A percentile compares a stretch with the other conserved stretches of the same genome.
Conservation (phyloP, 2,113 vertebrate genomes). For the Chionis minor region DNA sequence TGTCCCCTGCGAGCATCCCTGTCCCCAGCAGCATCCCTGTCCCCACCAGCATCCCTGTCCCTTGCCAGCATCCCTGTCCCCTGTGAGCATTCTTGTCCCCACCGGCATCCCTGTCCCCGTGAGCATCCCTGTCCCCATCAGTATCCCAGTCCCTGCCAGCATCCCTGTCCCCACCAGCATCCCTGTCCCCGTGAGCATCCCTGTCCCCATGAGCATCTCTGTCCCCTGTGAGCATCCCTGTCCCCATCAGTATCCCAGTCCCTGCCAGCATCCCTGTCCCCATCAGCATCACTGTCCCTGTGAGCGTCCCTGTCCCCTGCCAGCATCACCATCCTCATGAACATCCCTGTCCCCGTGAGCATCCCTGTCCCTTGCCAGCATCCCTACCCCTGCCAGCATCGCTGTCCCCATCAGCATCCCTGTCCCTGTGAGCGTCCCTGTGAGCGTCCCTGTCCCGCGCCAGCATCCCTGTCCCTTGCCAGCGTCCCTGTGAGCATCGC, state of each 20-base stretch:
- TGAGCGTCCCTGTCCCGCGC: not conserved
- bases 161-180: conserved; percentile 20
- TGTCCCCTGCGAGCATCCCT: rapidly evolving
- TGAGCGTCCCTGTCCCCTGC: no score
- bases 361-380: no score
- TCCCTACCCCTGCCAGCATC: no score
- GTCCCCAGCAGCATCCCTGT: no score
- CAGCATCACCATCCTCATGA: no score
- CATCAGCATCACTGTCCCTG: not conserved
- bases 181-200: not conserved
- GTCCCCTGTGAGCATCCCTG: no score
- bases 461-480: not conserved
- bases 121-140: not conserved
- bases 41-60: no score
- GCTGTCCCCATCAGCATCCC: not conserved
- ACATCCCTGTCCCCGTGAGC: not conserved
- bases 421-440: not conserved
- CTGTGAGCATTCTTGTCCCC: conserved; percentile 31
- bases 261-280: not conserved
- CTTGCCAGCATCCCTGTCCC: no score
- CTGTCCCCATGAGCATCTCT: not conserved
- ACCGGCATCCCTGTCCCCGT: not conserved
- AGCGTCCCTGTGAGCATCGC: not conserved
- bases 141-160: not conserved
- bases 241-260: not conserved